Base-by-base conservation (phyloP, 1,140 invertebrate species). In the Hesperophylax magnus region DNA sequence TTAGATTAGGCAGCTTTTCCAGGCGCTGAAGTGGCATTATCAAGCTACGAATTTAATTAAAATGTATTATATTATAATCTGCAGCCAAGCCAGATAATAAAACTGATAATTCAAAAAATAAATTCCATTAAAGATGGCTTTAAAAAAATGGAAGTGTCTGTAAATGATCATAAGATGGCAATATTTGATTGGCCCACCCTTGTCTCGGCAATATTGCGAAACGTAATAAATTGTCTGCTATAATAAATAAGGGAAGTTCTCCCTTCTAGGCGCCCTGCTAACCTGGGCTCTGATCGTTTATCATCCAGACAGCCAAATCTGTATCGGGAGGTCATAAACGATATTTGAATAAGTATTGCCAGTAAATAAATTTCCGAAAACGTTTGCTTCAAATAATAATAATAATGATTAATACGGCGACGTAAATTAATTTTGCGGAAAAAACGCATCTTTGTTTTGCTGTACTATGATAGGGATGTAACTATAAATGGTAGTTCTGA, bases 161-260 rank as follows among this genome's bases (percentile, higher is more conserved):
- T 58, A 58, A 39, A 39, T 39, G 39, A 58, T 58, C 56, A 58
- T 22, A 58, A 58, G 56, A 22, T 22, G 56, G n/a, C 20, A 58
- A 18, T 20, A 58, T 58, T 58, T 8, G n/a, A n/a, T 58, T 22
- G 56, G 56, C 56, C 60, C 76, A 77, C 60, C 52, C 58, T 77
- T 77, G 76, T 77, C 60, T 77, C 20, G 20, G 56, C 56, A 22
- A 58, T 58, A 53, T 67, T 39, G 52, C 65, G 65, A 71, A 52
- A 79, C 56, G 72, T 72, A 72, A 79, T 72, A 79, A 79, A 71
- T 72, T 27, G 27, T 58, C 47, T 34, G 17, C 9, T 47, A 14
- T 56, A 79, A 71, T 79, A 79, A 72, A 79, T 79, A 60, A 72
- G 72, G 72, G 78, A 79, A 79, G 78, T 79, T 79, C 34, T 79